phyloP scores from a whole-genome alignment of 2,113 vertebrate genomes.

The Thamnophis sirtalis region DNA sequence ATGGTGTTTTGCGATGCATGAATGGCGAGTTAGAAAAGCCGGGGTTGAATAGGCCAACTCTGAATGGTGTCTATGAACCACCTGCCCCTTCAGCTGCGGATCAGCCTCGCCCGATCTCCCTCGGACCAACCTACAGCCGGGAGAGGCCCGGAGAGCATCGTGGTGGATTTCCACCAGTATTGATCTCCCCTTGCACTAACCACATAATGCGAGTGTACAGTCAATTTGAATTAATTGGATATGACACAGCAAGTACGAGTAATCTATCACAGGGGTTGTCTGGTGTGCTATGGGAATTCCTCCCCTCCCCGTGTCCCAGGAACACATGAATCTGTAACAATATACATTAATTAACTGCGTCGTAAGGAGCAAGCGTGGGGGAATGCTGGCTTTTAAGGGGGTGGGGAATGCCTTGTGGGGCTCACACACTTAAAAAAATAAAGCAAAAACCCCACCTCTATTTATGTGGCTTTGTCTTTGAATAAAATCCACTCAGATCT shows the following conservation, averaged over 20 bases:
- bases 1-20: slow-evolving; percentile 99
- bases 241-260: slow-evolving; percentile 91
- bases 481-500: background rate
- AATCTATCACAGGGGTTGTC: slow-evolving; percentile 86
- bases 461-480: background rate
- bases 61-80: slow-evolving; percentile 99
- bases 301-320: slow-evolving; percentile 70
- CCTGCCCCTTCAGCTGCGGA: slow-evolving; percentile 95
- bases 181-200: slow-evolving; percentile 88
- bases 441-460: background rate
- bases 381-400: background rate
- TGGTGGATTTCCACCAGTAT: slow-evolving; percentile 87
- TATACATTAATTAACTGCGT: slow-evolving; percentile 59
- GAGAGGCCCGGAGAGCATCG: slow-evolving; percentile 71
- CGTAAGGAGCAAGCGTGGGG: slow-evolving; percentile 46
- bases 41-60: slow-evolving; percentile 96
- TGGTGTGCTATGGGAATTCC: slow-evolving; percentile 74
- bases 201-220: slow-evolving; percentile 86
- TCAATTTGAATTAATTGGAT: slow-evolving; percentile 97
- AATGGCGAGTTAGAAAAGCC: slow-evolving; percentile 97
- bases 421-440: background rate
- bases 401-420: background rate
- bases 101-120: slow-evolving; percentile 87
- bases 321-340: slow-evolving; percentile 62
- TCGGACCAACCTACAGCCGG: slow-evolving; percentile 74